Base-by-base conservation (phyloP, 1,140 invertebrate species). In the Calycopis cecrops region DNA sequence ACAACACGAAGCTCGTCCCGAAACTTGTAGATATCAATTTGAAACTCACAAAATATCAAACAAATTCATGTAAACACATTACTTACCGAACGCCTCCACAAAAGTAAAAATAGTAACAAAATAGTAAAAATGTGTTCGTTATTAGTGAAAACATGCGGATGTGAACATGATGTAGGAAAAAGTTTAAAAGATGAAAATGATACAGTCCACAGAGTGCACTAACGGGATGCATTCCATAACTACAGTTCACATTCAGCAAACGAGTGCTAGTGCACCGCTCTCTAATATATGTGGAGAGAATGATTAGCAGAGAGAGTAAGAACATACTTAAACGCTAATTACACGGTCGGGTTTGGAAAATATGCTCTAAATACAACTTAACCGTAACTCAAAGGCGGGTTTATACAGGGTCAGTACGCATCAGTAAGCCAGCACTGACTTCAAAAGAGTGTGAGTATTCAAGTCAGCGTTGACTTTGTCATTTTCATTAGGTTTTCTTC, bases 221-320 rank as follows among this genome's bases (percentile, higher is more conserved):
- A 38, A 51, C 49, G 34, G 35, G 40, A 28, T 58, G 59, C 77
- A 85, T 80, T 82, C 76, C 62, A 33, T 59, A 67, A 70, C 79
- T 81, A 84, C 77, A 76, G 73, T 81, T 79, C 76, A 82, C 76
- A 84, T 79, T 76, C 69, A 83, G 77, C 71, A 78, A 55, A 49
- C 61, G 59, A 59, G 66, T 51, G 56, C 65, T 55, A 65, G 67
- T 64, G 66, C 68, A 59, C 67, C 68, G 65, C 68, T 61, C 65
- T 52, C 55, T 62, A 61, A 28, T 28, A 28, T 2, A 28, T 28
- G 21, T 28, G 21, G 6, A 28, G 21, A 28, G 21, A 28, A 28
- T 28, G 2, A 28, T 3, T 2, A 28, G 21, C 21, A 28, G 21
- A 28, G 2, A 3, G 21, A 2, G 21, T 28, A 28, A 2, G 6